Conservation (phyloP, 37 sponge, comb jelly and placozoan species). For the Cliona cf. orientalis region DNA sequence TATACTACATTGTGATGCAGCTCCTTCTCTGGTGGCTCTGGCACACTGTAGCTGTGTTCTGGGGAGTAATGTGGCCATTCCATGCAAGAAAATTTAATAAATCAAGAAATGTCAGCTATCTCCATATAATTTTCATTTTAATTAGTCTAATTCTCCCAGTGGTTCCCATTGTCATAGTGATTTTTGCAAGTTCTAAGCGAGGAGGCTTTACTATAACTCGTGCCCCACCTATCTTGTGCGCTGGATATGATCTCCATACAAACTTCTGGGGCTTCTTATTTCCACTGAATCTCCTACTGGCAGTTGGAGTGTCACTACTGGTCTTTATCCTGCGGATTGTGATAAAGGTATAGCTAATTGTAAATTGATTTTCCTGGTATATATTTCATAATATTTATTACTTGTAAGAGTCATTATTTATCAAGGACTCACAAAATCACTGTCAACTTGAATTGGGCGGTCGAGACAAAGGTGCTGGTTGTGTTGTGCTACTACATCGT, state of each 20-base stretch:
- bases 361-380: too few relatives aligned
- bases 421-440: too few relatives aligned
- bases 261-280: slow-evolving; percentile 8
- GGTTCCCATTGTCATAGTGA: neutral
- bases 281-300: slow-evolving; percentile 24
- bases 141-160: slow-evolving; percentile 29
- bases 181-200: neutral
- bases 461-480: slow-evolving; percentile 15
- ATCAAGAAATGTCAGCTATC: neutral
- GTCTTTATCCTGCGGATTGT: slow-evolving; percentile 22
- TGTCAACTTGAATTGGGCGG: neutral
- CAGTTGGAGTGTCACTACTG: slow-evolving; percentile 30
- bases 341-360: slow-evolving; percentile 24
- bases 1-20: slow-evolving; percentile 31
- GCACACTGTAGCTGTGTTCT: slow-evolving; percentile 25
- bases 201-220: slow-evolving; percentile 17
- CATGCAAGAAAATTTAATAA: neutral
- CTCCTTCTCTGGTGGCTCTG: slow-evolving; percentile 31
- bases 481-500: slow-evolving; percentile 29
- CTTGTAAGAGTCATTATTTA: too few relatives aligned
- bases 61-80: slow-evolving; percentile 24
- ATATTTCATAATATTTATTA: too few relatives aligned
- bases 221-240: slow-evolving; percentile 40
- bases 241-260: neutral
- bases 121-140: slow-evolving; percentile 12